Evolutionary conservation across 2,888 invertebrate species (phyloP).

Genomic region (Drosophila aldrichi): DNA sequence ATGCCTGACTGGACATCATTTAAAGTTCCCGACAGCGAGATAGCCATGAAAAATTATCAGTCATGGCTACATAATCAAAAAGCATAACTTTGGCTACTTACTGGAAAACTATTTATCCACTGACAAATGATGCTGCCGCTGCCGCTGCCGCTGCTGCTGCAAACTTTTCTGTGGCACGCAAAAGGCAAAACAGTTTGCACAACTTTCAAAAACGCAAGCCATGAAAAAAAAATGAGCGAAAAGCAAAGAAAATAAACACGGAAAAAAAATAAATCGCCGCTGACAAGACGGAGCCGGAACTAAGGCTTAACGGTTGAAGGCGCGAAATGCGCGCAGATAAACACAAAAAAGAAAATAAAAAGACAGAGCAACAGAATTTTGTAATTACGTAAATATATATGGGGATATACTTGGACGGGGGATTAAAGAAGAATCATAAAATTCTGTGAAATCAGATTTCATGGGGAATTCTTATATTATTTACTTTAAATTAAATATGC

Average conservation of each 20-base stretch:
- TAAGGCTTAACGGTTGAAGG: neutral
- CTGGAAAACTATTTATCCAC: conserved; percentile 79
- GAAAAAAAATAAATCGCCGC: conserved; percentile 39
- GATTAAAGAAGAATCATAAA: no score
- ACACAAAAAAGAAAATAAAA: no score
- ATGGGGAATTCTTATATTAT: no score
- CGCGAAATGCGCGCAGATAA: neutral
- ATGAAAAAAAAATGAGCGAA: conserved; percentile 22
- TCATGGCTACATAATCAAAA: conserved; percentile 70
- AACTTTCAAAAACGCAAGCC: conserved; percentile 62
- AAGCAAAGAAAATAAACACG: conserved; percentile 9
- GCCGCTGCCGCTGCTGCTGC: conserved; percentile 53
- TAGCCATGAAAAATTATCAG: conserved; percentile 74
- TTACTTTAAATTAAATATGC: no score
- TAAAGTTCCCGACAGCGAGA: conserved; percentile 47
- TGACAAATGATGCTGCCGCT: conserved; percentile 78
- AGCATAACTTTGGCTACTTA: conserved; percentile 79
- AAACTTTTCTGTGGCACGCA: conserved; percentile 67
- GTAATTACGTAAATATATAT: neutral
- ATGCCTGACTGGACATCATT: conserved; percentile 49
- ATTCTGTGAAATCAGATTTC: no score
- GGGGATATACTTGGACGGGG: no score
- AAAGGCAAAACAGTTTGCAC: conserved; percentile 77
- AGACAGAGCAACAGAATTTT: neutral
- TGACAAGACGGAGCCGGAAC: conserved; percentile 17